Evolutionary conservation across 2,888 invertebrate species (phyloP), one percentile per base, ranked within the genome.

Genomic region (Oscheius sp.): DNA sequence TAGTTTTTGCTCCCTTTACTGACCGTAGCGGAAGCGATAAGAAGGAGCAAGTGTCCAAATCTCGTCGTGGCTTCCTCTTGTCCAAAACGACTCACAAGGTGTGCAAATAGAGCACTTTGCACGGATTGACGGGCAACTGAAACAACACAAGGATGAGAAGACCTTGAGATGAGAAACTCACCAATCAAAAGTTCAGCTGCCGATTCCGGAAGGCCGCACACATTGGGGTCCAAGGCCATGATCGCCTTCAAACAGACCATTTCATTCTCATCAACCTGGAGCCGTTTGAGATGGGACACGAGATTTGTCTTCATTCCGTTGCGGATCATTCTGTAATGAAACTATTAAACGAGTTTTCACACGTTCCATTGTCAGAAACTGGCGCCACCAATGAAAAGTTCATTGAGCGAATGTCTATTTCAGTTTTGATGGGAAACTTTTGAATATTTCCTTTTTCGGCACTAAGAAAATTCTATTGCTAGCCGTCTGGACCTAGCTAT

Each of bases 241-340:
- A 88, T 86, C 2, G 88, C 88, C 73, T 88, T 88, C 73, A 88
- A 62, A 2, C 83, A 83, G 21, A 86, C 84, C 74, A 82, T 81
- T 72, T 88, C 88, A 1, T 77, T 79, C 33, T 84, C 79, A 29
- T 81, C 80, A 9, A 86, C 76, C 13, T 75, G 73, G 10, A 87
- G 62, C n/a, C 79, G 70, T 21, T 77, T 74, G 10, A 84, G 53
- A 47, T 80, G 79, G 4, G 70, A 66, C 37, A 83, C 63, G 47
- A 84, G 70, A 59, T 80, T 74, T 33, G 82, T 82, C 37, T 78
- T 76, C 65, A 86, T 74, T 51, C 77, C 76, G 10, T 74, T 68
- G 0, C 79, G 78, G 7, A 81, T 76, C 47, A 60, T 35, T 53
- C 82, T 84, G 82, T 66, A 84, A 29, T 9, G 2, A 29, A 55